phyloP scores from a whole-genome alignment of 53 echinoderm and acorn worm genomes.

The Apostichopus leukothele region DNA sequence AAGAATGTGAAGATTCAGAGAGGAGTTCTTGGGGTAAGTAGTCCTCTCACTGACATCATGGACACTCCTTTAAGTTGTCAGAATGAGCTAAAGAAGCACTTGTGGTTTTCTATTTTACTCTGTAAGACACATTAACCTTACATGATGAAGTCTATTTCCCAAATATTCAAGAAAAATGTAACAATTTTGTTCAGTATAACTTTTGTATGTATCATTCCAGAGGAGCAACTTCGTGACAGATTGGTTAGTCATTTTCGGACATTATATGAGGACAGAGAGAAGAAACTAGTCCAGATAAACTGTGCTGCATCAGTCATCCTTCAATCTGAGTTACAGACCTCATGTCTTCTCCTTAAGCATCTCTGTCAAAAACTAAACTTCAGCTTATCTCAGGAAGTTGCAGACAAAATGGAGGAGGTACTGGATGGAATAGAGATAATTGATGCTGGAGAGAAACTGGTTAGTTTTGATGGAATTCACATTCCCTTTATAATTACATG shows the following conservation, averaged over 20 bases:
- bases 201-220: background rate
- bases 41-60: too few species aligned
- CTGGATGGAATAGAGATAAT: background rate
- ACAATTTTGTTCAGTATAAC: too few species aligned
- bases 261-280: constrained; percentile 28
- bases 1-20: constrained; percentile 24
- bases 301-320: constrained; percentile 41
- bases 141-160: too few species aligned
- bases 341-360: constrained; percentile 30
- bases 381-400: constrained; percentile 45
- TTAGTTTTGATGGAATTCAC: too few species aligned
- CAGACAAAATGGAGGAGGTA: constrained; percentile 25
- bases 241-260: constrained; percentile 34
- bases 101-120: background rate
- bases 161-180: too few species aligned
- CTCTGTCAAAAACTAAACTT: constrained; percentile 30
- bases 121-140: too few species aligned
- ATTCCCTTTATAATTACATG: too few species aligned
- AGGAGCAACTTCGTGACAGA: constrained; percentile 22
- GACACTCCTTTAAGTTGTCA: too few species aligned
- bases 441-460: too few species aligned
- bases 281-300: constrained; percentile 4
- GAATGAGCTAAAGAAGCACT: background rate
- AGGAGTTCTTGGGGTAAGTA: constrained; percentile 29
- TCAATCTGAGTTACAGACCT: constrained; percentile 32